Percentiles rank a stretch among this genome's conserved stretches.
phyloP scores from a whole-genome alignment of 2,888 invertebrate species.

The Petrolisthes cinctipes region DNA sequence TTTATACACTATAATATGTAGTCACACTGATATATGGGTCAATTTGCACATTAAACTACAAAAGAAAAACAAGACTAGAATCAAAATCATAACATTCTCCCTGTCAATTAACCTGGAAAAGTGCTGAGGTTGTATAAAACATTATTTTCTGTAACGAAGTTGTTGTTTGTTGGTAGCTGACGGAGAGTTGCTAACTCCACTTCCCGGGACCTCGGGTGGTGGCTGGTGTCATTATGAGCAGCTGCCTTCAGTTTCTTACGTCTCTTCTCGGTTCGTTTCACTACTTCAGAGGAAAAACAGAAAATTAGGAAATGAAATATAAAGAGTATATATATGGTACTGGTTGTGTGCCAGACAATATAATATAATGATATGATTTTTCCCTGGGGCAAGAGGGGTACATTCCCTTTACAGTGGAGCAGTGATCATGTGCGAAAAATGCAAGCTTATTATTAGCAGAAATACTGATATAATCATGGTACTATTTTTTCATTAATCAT shows the following conservation, averaged over 20 bases:
- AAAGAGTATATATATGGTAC: no score
- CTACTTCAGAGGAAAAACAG: background rate
- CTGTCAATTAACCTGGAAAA: slow-evolving; percentile 45
- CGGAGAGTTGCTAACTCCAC: slow-evolving; percentile 88
- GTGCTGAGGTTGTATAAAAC: slow-evolving; percentile 79
- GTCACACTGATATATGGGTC: background rate
- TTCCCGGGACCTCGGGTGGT: slow-evolving; percentile 71
- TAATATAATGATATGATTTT: background rate
- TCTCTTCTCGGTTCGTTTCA: slow-evolving; percentile 38
- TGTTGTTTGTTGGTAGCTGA: slow-evolving; percentile 80
- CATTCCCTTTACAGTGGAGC: no score
- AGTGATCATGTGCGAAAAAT: no score
- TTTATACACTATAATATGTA: background rate
- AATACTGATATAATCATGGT: no score
- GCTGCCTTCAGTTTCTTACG: slow-evolving; percentile 55
- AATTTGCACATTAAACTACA: no score
- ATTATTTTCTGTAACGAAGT: slow-evolving; percentile 85
- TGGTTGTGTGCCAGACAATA: background rate
- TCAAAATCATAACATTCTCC: no score
- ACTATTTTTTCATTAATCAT: no score
- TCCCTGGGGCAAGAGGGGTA: background rate
- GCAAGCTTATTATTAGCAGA: no score
- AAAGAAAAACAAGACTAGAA: no score
- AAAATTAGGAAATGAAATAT: background rate
- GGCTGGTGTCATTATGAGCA: slow-evolving; percentile 36